Conservation (phyloP, 2,797 vertebrate genomes). For the Graptemys geographica region DNA sequence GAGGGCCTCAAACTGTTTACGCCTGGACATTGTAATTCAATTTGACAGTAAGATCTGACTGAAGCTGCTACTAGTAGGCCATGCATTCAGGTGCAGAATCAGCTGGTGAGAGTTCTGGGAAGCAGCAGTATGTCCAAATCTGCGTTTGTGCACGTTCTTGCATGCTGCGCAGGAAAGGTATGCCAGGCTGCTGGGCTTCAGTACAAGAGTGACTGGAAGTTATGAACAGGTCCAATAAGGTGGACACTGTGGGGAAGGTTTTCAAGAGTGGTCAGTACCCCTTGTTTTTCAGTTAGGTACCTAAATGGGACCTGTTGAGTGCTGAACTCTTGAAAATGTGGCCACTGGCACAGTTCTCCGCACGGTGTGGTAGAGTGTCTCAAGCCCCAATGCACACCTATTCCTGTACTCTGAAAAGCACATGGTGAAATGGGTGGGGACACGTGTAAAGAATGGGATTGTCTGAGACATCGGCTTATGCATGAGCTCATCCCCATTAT, state of each 20-base stretch:
- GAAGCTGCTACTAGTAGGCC: not conserved
- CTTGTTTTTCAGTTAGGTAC: accelerated
- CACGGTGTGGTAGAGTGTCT: not conserved
- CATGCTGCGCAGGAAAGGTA: not conserved
- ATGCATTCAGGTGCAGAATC: not conserved
- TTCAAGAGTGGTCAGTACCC: not conserved
- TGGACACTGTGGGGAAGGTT: not conserved
- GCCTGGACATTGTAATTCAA: not conserved
- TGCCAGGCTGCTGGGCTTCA: accelerated
- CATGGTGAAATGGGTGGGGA: not conserved
- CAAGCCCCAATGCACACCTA: not conserved
- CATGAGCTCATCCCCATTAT: accelerated
- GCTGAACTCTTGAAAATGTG: not conserved
- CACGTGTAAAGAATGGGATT: accelerated
- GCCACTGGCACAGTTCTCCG: not conserved
- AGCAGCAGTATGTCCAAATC: not conserved
- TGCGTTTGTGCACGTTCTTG: not conserved
- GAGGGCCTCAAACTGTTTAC: not conserved
- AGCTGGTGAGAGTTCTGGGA: not conserved
- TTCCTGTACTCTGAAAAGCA: not conserved
- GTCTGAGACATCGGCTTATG: not conserved
- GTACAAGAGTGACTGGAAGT: not conserved
- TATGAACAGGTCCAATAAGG: not conserved
- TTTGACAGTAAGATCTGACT: no score
- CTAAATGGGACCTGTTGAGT: not conserved